A percentile compares a stretch with the other conserved stretches of the same genome.
phyloP scores from a whole-genome alignment of 2,888 invertebrate genomes.

The Tetragnatha montana region DNA sequence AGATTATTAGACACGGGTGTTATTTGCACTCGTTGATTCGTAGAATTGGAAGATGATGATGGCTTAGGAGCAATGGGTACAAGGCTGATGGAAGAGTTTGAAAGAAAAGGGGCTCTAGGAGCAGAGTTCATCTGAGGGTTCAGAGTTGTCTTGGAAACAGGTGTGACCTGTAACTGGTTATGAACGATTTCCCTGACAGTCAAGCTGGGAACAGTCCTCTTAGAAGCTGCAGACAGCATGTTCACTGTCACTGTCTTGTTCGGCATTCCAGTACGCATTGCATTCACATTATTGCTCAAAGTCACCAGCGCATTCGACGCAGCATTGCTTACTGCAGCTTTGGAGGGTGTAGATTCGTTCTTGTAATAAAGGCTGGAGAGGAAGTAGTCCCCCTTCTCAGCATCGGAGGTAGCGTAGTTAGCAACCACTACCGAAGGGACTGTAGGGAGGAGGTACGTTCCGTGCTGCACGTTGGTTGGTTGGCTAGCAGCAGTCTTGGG shows the following conservation, averaged over 20 bases:
- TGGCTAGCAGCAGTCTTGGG: not conserved
- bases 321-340: not conserved
- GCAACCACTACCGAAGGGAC: slow-evolving; percentile 55
- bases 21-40: too few species aligned
- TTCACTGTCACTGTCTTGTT: not conserved
- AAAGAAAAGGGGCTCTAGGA: too few species aligned
- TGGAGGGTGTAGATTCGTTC: slow-evolving; percentile 34
- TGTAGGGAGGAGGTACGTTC: slow-evolving; percentile 33
- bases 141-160: too few species aligned
- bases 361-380: slow-evolving; percentile 53
- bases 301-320: not conserved
- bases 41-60: too few species aligned
- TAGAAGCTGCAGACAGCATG: not conserved
- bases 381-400: slow-evolving; percentile 25
- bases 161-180: too few species aligned
- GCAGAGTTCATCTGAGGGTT: too few species aligned
- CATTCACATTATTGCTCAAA: not conserved
- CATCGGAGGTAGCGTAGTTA: slow-evolving; percentile 46
- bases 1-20: too few species aligned
- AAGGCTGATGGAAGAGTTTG: too few species aligned
- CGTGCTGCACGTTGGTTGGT: slow-evolving; percentile 26
- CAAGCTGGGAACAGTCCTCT: not conserved
- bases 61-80: too few species aligned
- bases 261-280: not conserved
- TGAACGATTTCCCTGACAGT: not conserved